Conservation (phyloP, 2,113 vertebrate genomes). For the Pachypanchax playfairii region DNA sequence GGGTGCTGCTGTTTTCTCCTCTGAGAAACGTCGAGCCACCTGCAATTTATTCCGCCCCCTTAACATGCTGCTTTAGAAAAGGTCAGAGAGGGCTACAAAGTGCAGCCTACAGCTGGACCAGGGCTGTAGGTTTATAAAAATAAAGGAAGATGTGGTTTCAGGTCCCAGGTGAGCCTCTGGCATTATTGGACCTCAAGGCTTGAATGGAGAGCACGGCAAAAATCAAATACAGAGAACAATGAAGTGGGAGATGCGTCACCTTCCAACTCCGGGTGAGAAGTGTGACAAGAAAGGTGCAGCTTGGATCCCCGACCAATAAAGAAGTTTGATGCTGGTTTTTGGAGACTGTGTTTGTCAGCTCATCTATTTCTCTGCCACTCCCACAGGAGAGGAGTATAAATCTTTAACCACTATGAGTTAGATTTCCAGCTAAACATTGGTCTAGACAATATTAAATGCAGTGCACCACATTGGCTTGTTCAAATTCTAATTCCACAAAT, state of each 20-base stretch:
- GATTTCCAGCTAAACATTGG: background rate
- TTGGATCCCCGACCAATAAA: conserved; percentile 36
- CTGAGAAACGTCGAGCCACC: conserved; percentile 36
- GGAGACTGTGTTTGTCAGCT: background rate
- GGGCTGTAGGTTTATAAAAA: conserved; percentile 30
- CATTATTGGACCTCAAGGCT: conserved; percentile 29
- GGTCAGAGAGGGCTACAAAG: conserved; percentile 50
- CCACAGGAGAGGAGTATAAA: background rate
- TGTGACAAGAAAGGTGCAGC: conserved; percentile 13
- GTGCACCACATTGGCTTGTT: background rate
- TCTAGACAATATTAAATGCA: background rate
- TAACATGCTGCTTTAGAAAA: conserved; percentile 53
- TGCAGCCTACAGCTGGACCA: conserved; percentile 15
- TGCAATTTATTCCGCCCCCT: conserved; percentile 45
- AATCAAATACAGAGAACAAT: conserved; percentile 24
- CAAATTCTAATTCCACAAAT: background rate
- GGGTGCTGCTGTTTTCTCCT: conserved; percentile 49
- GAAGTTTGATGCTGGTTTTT: background rate
- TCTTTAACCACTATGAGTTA: background rate
- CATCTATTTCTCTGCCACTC: background rate
- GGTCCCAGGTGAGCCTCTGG: conserved; percentile 33
- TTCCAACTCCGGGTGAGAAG: background rate
- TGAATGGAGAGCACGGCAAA: conserved; percentile 15
- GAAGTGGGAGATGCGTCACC: background rate
- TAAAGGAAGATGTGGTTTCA: conserved; percentile 13